A percentile compares a stretch with the other conserved stretches of the same genome.
These are phyloP conservation scores for Orius insidiosus DNA, from an alignment of 1,140 invertebrate species.

Conservation along the genomic window DNA sequence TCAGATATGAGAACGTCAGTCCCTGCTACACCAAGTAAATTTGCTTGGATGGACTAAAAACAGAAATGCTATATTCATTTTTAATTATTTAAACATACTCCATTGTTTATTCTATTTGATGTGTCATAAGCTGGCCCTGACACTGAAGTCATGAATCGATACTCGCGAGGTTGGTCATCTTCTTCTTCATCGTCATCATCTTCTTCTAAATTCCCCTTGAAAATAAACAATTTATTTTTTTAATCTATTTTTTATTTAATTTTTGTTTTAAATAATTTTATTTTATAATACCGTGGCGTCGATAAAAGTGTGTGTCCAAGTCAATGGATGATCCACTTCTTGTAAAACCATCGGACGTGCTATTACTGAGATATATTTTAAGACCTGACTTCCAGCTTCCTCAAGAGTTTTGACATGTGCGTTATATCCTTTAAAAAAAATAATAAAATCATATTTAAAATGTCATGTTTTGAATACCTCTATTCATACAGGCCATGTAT, in stretches of 20 bases:
- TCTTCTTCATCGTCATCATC: conserved; percentile 8
- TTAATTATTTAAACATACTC: conserved; percentile 19
- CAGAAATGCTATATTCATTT: too few species aligned
- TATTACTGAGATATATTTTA: conserved; percentile 82
- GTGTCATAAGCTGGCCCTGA: conserved; percentile 71
- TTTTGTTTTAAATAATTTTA: background rate
- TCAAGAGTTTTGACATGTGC: conserved; percentile 81
- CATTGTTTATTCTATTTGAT: conserved; percentile 35
- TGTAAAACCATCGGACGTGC: conserved; percentile 71
- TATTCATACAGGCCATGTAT: conserved; percentile 91
- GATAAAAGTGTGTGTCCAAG: conserved; percentile 79
- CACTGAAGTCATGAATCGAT: conserved; percentile 61
- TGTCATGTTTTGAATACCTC: conserved; percentile 36
- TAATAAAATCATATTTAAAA: conserved; percentile 6
- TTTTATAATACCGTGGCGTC: conserved; percentile 69
- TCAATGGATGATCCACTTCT: conserved; percentile 52
- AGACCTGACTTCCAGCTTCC: conserved; percentile 82
- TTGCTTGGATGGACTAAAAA: conserved; percentile 36
- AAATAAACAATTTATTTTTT: too few species aligned
- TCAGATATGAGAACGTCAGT: conserved; percentile 86
- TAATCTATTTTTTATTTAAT: too few species aligned
- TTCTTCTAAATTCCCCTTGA: background rate
- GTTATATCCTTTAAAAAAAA: conserved; percentile 52
- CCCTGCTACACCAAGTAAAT: conserved; percentile 78
- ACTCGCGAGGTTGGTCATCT: conserved; percentile 24